Evolutionary conservation across 2,113 vertebrate genomes (phyloP).

Genomic region (Polypterus bichir): DNA sequence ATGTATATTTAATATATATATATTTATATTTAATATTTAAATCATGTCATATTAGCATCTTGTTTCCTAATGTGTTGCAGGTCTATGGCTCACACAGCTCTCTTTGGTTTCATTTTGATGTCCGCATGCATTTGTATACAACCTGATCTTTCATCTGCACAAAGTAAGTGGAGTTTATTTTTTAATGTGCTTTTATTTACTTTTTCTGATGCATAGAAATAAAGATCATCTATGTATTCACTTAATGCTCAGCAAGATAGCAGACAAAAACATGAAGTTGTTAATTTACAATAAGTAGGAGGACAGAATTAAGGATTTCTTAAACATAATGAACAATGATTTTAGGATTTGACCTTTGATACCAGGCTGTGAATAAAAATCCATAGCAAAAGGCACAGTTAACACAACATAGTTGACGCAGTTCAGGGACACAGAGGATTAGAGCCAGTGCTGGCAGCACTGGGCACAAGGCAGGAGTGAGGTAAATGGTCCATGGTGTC

Average conservation of each 20-base stretch:
- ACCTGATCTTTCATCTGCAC: not conserved
- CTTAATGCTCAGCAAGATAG: not conserved
- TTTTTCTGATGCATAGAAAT: not conserved
- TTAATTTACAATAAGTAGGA: not conserved
- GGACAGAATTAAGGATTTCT: not conserved
- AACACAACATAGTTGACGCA: too few species aligned
- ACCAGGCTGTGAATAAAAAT: too few species aligned
- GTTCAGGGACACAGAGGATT: too few species aligned
- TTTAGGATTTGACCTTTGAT: too few species aligned
- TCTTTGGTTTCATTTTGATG: not conserved
- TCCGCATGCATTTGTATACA: not conserved
- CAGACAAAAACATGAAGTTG: not conserved
- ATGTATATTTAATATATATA: not conserved
- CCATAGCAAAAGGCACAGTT: too few species aligned
- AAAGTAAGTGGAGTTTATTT: not conserved
- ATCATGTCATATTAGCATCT: not conserved
- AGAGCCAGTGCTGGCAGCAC: too few species aligned
- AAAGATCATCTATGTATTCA: not conserved
- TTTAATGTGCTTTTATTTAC: not conserved
- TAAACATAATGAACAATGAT: not conserved
- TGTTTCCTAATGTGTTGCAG: too few species aligned
- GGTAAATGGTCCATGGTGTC: too few species aligned
- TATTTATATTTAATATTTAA: not conserved
- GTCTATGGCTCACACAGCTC: not conserved
- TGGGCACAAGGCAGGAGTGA: too few species aligned